Evolutionary conservation across 2,888 invertebrate species (phyloP).

Genomic region (Leptopilina drosophilae): DNA sequence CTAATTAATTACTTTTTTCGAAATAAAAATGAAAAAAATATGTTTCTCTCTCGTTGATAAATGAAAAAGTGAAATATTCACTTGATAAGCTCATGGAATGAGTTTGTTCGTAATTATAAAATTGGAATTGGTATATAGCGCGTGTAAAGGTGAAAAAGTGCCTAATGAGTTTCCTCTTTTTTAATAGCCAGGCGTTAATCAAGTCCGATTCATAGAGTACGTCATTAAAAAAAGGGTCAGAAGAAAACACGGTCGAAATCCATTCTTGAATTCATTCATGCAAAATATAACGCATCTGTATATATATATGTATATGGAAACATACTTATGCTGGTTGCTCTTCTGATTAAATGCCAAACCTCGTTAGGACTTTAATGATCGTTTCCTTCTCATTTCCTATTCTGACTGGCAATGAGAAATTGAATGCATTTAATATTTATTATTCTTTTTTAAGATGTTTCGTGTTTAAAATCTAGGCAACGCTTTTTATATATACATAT

Average conservation of each 20-base stretch:
- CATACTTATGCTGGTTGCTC: slow-evolving; percentile 31
- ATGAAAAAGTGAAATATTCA: background rate
- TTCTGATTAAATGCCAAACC: slow-evolving; percentile 24
- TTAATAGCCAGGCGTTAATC: slow-evolving; percentile 34
- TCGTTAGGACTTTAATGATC: slow-evolving; percentile 37
- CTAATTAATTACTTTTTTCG: too few relatives aligned
- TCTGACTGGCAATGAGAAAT: slow-evolving; percentile 18
- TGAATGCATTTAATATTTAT: background rate
- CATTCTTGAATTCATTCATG: slow-evolving; percentile 27
- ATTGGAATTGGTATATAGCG: background rate
- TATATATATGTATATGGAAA: slow-evolving; percentile 8
- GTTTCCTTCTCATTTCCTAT: background rate
- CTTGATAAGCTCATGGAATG: background rate
- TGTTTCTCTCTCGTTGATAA: too few relatives aligned
- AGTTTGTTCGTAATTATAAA: slow-evolving; percentile 10
- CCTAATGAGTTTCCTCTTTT: slow-evolving; percentile 28
- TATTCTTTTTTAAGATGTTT: background rate
- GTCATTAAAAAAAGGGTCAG: slow-evolving; percentile 40
- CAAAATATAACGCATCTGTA: slow-evolving; percentile 9
- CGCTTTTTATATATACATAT: too few relatives aligned
- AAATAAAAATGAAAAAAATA: too few relatives aligned
- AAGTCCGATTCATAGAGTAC: slow-evolving; percentile 32
- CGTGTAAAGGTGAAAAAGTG: slow-evolving; percentile 13
- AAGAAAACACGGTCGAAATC: slow-evolving; percentile 22
- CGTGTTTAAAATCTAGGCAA: too few relatives aligned